Evolutionary conservation across 1,140 invertebrate genomes (phyloP).

Genomic region (Cephus cinctus): DNA sequence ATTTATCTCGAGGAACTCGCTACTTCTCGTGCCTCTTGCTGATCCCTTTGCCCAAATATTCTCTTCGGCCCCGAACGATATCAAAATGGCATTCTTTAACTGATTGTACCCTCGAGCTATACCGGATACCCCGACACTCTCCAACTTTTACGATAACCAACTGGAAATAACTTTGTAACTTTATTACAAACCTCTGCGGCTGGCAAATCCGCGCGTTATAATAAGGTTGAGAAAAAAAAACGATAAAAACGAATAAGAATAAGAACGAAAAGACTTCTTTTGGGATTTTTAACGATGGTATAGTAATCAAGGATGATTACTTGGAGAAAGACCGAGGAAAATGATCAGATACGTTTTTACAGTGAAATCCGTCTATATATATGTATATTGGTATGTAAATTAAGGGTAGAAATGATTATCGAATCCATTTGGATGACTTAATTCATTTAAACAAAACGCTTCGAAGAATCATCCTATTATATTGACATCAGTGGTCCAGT

Average conservation of each 20-base stretch:
- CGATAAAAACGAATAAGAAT: slow-evolving; percentile 4
- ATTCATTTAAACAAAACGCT: too few species aligned
- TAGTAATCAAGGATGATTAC: too few species aligned
- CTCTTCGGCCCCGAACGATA: slow-evolving; percentile 26
- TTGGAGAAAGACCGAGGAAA: too few species aligned
- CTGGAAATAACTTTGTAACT: slow-evolving; percentile 43
- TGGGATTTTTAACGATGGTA: not conserved
- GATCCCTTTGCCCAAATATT: too few species aligned
- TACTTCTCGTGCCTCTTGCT: too few species aligned
- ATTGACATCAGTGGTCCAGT: slow-evolving; percentile 35
- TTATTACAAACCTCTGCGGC: slow-evolving; percentile 31
- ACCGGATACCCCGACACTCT: slow-evolving; percentile 24
- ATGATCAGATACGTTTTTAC: too few species aligned
- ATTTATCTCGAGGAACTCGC: too few species aligned
- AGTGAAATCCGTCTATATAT: too few species aligned
- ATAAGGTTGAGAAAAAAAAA: too few species aligned
- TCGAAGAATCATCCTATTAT: slow-evolving; percentile 38
- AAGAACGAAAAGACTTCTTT: slow-evolving; percentile 1
- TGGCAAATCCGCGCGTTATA: not conserved
- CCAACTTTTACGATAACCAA: slow-evolving; percentile 45
- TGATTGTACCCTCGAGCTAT: slow-evolving; percentile 39
- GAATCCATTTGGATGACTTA: too few species aligned
- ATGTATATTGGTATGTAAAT: too few species aligned
- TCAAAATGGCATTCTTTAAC: slow-evolving; percentile 43
- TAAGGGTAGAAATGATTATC: too few species aligned